phyloP scores from a whole-genome alignment of 2,113 vertebrate species.

The Ginglymostoma cirratum region DNA sequence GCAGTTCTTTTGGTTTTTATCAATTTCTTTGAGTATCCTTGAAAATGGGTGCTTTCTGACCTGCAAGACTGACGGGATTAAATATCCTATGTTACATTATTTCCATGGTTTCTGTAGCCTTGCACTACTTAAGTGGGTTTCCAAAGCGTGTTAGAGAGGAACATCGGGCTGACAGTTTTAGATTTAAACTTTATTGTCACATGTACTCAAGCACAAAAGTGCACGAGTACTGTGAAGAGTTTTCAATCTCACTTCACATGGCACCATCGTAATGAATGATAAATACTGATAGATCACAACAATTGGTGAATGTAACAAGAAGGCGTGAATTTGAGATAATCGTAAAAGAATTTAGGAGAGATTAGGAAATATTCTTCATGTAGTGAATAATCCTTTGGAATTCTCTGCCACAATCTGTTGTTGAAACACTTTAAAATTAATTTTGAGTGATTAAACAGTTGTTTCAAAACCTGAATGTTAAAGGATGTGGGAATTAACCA shows the following conservation, averaged over 20 bases:
- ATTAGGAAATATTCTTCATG: neutral
- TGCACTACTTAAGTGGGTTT: neutral
- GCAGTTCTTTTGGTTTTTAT: too few relatives aligned
- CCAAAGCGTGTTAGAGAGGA: neutral
- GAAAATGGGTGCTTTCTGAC: neutral
- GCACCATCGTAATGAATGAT: neutral
- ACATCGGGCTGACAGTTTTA: neutral
- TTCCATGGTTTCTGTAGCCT: neutral
- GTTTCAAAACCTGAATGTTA: neutral
- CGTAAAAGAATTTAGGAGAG: neutral
- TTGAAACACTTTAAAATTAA: conserved; percentile 1
- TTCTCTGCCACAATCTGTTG: neutral
- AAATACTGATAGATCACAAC: neutral
- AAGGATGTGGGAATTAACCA: neutral
- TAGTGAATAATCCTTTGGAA: neutral
- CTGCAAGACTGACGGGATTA: too few relatives aligned
- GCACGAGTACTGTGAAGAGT: too few relatives aligned
- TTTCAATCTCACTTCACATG: too few relatives aligned
- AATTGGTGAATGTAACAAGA: neutral
- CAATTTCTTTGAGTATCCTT: neutral
- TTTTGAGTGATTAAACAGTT: neutral
- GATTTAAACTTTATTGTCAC: too few relatives aligned
- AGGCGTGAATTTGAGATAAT: conserved; percentile 18
- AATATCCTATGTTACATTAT: neutral
- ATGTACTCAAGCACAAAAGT: too few relatives aligned